Evolutionary conservation across 2,888 invertebrate species (phyloP).

Genomic region (Ophioninae sp.): DNA sequence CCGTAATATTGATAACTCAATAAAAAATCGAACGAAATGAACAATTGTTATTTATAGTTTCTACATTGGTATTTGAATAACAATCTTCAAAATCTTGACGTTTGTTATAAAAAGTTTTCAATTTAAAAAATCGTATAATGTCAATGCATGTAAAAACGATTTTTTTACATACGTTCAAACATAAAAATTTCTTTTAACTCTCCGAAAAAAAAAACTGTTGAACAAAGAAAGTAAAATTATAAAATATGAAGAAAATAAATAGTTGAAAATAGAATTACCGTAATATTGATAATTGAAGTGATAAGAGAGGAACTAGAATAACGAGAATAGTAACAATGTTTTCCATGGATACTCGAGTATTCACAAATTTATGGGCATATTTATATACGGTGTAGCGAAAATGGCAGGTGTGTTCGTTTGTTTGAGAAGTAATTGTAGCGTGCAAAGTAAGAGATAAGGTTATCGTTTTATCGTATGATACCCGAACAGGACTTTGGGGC

Average conservation of each 20-base stretch:
- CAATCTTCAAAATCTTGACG: background rate
- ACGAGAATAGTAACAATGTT: background rate
- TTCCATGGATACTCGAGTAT: background rate
- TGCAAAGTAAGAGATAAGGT: constrained; percentile 37
- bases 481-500: constrained; percentile 23
- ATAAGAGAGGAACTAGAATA: background rate
- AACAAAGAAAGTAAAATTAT: background rate
- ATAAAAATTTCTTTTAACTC: background rate
- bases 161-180: background rate
- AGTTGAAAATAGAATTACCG: background rate
- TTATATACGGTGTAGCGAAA: background rate
- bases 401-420: background rate
- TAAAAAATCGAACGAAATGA: too few relatives aligned
- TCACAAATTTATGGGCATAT: background rate
- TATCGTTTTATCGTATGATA: constrained; percentile 24
- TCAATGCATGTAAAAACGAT: background rate
- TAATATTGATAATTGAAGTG: background rate
- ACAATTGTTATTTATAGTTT: too few relatives aligned
- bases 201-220: background rate
- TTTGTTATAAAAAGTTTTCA: background rate
- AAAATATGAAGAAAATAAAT: too few relatives aligned
- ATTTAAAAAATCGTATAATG: background rate
- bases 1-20: background rate
- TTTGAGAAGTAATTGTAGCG: background rate
- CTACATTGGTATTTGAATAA: background rate